Evolutionary conservation across 2,888 invertebrate species (phyloP).

Genomic region (Melieria omissa): DNA sequence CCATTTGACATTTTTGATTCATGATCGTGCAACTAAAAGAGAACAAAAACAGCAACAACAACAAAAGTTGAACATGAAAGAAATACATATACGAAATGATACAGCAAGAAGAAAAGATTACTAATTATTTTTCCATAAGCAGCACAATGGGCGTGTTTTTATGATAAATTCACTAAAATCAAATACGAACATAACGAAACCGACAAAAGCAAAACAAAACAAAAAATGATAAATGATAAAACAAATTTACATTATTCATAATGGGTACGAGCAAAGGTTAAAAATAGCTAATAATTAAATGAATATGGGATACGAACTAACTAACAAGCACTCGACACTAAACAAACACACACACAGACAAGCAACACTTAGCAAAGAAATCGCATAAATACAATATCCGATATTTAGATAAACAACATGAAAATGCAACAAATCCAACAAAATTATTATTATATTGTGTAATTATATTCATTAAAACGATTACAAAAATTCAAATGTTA

Average conservation of each 20-base stretch:
- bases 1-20: too few relatives aligned
- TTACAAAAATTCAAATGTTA: slow-evolving; percentile 58
- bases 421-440: not conserved
- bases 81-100: too few relatives aligned
- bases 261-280: not conserved
- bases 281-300: not conserved
- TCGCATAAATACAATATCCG: not conserved
- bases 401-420: not conserved
- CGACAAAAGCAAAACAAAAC: not conserved
- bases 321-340: too few relatives aligned
- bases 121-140: too few relatives aligned
- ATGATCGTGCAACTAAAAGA: too few relatives aligned
- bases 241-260: not conserved
- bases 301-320: not conserved
- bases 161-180: too few relatives aligned
- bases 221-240: not conserved
- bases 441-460: slow-evolving; percentile 11
- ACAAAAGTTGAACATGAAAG: too few relatives aligned
- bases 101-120: too few relatives aligned
- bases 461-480: slow-evolving; percentile 43
- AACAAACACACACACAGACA: too few relatives aligned
- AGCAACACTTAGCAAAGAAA: not conserved
- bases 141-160: too few relatives aligned
- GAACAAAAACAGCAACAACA: too few relatives aligned
- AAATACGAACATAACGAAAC: not conserved